Base-by-base conservation (phyloP, 53 echinoderm and acorn worm genomes). In the Paracentrotus lividus region DNA sequence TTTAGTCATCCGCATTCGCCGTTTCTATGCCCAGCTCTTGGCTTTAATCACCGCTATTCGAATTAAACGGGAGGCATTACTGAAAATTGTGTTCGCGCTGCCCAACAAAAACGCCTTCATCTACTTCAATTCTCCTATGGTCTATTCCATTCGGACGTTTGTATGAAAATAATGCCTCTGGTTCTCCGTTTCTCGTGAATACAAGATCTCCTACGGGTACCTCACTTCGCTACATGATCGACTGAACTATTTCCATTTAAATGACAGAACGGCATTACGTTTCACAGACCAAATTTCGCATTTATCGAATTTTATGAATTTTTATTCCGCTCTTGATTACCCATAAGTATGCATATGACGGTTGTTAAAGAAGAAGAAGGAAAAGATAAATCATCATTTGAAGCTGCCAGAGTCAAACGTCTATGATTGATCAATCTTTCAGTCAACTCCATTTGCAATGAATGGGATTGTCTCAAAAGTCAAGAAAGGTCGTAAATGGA, bases 271-370 rank as follows among this genome's bases (percentile, higher is more conserved):
- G 92, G 92, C 81, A 92, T 92, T 78, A 42, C 78, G 56, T 78
- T 92, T 92, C 92, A 54, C 57, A 56, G 59, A 14, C 42, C 56
- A 81, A 40, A 92, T 57, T 75, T 78, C 56, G 56, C 92, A 92
- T 92, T 42, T 53, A 77, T 92, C 81, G 81, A 77, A 78, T 92
- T 92, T 92, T 77, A 92, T 92, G 92, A 92, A 92, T 92, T 92
- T 78, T 78, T 92, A 92, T 78, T 81, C 58, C 54, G 8, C 81
- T 52, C 69, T 52, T 72, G 90, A 69, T 90, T 72, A 90, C 90
- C 90, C 72, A 51, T 69, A 90, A 69, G 90, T 90, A 90, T 90
- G 90, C 52, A 90, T 72, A 90, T 49, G 49, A 55, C 90, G 90
- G 90, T 56, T 86, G 86, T 86, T 86, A 12, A 34, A 86, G 86